A percentile compares a stretch with the other conserved stretches of the same genome.
These are phyloP conservation scores for Drosophila emarginata DNA, from an alignment of 2,888 invertebrate species.

Conservation along the genomic window DNA sequence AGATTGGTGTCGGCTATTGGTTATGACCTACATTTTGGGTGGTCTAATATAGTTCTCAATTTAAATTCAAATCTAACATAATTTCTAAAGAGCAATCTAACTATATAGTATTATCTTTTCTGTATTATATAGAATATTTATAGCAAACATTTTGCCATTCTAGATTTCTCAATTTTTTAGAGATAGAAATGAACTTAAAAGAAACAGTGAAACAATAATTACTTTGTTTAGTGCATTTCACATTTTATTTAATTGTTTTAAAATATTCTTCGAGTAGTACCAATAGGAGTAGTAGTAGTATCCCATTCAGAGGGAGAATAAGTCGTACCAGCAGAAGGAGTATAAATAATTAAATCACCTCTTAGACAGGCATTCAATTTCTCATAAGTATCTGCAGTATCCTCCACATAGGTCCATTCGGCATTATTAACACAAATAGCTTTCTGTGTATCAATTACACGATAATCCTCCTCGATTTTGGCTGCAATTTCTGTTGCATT, in stretches of 20 bases:
- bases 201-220: too few relatives aligned
- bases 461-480: constrained; percentile 17
- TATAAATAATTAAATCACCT: background rate
- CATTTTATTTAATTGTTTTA: too few relatives aligned
- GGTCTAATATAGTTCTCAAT: constrained; percentile 30
- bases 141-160: too few relatives aligned
- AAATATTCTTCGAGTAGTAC: too few relatives aligned
- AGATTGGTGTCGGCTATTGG: constrained; percentile 13
- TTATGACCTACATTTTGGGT: constrained; percentile 37
- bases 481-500: constrained; percentile 23
- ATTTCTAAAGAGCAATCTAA: background rate
- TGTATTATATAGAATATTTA: too few relatives aligned
- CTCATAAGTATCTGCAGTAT: constrained; percentile 34
- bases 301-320: background rate
- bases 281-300: background rate
- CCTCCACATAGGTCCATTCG: constrained; percentile 37
- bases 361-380: constrained; percentile 40
- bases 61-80: background rate
- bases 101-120: too few relatives aligned
- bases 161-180: too few relatives aligned
- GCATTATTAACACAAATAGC: constrained; percentile 45
- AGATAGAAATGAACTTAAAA: too few relatives aligned
- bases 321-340: background rate
- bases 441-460: constrained; percentile 6
- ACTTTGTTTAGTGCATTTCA: too few relatives aligned